A percentile compares a stretch with the other conserved stretches of the same genome.
Conservation (phyloP, 2,113 vertebrate genomes). For the Ginglymostoma cirratum region DNA sequence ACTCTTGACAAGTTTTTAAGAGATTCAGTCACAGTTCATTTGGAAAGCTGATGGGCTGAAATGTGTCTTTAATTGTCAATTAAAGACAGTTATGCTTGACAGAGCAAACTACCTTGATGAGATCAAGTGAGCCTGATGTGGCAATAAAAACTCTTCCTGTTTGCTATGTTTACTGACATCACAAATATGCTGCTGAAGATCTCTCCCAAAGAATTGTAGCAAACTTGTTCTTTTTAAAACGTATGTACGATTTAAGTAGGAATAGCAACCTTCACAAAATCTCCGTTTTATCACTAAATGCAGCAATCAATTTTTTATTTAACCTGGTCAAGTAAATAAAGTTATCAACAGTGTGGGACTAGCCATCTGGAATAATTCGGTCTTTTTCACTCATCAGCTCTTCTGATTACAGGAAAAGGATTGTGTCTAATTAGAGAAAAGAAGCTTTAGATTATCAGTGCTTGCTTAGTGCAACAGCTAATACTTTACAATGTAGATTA, state of each 20-base stretch:
- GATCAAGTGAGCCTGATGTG: not conserved
- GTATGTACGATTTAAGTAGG: not conserved
- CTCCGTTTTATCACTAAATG: not conserved
- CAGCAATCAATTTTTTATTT: not conserved
- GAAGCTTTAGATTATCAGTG: not conserved
- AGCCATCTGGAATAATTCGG: not conserved
- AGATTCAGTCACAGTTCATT: slow-evolving; percentile 16
- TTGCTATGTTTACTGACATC: not conserved
- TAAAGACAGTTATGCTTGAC: not conserved
- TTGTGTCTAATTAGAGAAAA: not conserved
- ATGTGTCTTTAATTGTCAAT: not conserved
- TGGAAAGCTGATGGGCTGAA: not conserved
- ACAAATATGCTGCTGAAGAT: not conserved
- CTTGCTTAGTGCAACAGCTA: not conserved
- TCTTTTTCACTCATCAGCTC: not conserved
- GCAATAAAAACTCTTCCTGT: not conserved
- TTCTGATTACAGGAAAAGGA: not conserved
- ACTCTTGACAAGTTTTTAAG: not conserved
- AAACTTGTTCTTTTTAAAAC: not conserved
- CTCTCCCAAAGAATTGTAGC: not conserved
- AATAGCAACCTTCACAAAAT: not conserved
- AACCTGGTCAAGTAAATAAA: not conserved
- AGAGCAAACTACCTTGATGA: not conserved
- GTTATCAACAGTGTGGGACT: not conserved
- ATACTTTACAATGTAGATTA: not conserved